Conservation (phyloP, 2,888 invertebrate species). For the Agrilus biguttatus region DNA sequence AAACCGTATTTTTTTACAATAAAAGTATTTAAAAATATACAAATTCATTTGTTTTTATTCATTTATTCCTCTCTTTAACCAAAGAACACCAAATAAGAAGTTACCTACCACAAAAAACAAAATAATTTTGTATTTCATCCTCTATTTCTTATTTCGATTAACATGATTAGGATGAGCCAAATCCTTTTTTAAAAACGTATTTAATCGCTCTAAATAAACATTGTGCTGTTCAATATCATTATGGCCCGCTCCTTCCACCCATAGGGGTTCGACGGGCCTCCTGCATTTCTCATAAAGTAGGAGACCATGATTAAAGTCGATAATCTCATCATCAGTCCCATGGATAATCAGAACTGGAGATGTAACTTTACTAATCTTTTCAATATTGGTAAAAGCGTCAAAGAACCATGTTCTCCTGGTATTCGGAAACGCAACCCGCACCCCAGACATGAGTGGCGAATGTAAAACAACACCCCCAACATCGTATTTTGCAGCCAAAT, state of each 20-base stretch:
- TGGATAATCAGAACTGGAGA: conserved; percentile 90
- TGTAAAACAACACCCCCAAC: conserved; percentile 86
- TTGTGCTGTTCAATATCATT: conserved; percentile 89
- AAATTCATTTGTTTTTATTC: too few relatives aligned
- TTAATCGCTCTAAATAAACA: conserved; percentile 82
- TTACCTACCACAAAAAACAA: too few relatives aligned
- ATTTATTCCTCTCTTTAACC: too few relatives aligned
- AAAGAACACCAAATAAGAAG: too few relatives aligned
- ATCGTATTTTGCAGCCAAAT: conserved; percentile 72
- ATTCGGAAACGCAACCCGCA: conserved; percentile 90
- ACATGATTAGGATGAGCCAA: too few relatives aligned
- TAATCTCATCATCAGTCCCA: conserved; percentile 91
- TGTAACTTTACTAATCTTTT: conserved; percentile 86
- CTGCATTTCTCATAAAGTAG: conserved; percentile 87
- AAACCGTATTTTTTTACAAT: too few relatives aligned
- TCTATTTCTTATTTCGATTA: too few relatives aligned
- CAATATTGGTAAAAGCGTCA: conserved; percentile 92
- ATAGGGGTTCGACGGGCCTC: conserved; percentile 80
- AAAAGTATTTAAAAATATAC: conserved; percentile 21
- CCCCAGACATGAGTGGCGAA: conserved; percentile 87
- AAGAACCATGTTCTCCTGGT: conserved; percentile 90
- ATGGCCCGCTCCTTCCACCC: conserved; percentile 86
- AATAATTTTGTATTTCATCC: too few relatives aligned
- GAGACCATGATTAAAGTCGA: conserved; percentile 87
- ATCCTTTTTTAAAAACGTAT: conserved; percentile 76